Base-by-base conservation (phyloP, 2,797 vertebrate species). In the Phaenicophaeus curvirostris region DNA sequence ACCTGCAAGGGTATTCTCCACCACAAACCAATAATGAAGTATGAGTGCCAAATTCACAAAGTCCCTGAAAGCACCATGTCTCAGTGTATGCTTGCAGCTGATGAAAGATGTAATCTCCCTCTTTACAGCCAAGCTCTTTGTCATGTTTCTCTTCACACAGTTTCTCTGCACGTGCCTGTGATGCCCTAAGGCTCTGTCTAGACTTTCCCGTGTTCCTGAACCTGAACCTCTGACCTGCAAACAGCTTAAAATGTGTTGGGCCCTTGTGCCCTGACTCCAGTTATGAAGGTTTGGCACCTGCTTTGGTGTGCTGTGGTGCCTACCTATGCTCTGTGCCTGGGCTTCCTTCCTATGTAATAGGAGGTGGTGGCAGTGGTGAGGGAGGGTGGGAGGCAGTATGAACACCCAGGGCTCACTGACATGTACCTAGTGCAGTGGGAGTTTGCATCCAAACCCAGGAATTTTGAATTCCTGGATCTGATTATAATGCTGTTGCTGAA, bases 361-460 rank as follows among this genome's bases (percentile, higher is more conserved):
- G 35, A 19, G 13, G 54, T 1, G 7, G 55, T 20, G 17, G 37
- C 23, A 31, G 39, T 2, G 24, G 11, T 13, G 16, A 31, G 10
- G 28, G 67, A 78, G 21, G 24, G 13, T 59, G 31, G 50, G 27
- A 84, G 15, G 59, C 24, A 69, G 50, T 17, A 76, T 7, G 39
- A 79, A 58, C 3, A 7, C 14, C 15, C 62, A 68, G 24, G 16
- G 20, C 27, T 66, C 8, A 1, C 30, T 61, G 30, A 23, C 25
- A 35, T 5, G 8, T 33, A 15, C 16, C 18, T 65, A 15, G 20
- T 0, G 1, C 5, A 67, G 25, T 21, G 23, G 8, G 24, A 41
- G 12, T 41, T 81, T 81, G 18, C 20, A 78, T 65, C 33, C 18
- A n/a, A 23, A 59, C 6, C 14, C 35, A 58, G n/a, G 42, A 66